phyloP scores from a whole-genome alignment of 2,113 vertebrate genomes.

The Stercorarius parasiticus region DNA sequence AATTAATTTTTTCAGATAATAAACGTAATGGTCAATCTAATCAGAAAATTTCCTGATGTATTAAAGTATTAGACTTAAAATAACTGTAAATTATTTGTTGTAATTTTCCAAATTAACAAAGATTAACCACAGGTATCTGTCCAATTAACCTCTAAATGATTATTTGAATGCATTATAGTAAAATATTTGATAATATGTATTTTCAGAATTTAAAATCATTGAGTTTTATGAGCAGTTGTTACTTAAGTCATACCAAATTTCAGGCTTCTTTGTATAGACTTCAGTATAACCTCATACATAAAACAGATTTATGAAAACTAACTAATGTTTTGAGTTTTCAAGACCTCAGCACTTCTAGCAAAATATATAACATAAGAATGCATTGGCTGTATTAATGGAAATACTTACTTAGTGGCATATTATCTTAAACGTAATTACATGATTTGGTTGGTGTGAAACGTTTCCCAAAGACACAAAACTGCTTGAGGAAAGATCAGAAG shows the following conservation, averaged over 20 bases:
- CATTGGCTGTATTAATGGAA: background rate
- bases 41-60: background rate
- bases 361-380: background rate
- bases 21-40: background rate
- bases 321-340: background rate
- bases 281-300: background rate
- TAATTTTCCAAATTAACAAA: constrained; percentile 12
- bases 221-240: background rate
- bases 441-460: background rate
- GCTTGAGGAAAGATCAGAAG: background rate
- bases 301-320: background rate
- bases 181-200: background rate
- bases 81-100: background rate
- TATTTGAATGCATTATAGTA: background rate
- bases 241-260: background rate
- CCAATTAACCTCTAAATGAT: background rate
- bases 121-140: background rate
- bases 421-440: background rate
- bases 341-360: background rate
- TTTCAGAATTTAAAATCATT: background rate
- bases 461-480: background rate
- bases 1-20: background rate
- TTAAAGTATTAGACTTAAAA: background rate
- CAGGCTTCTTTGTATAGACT: background rate
- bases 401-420: background rate